Evolutionary conservation across 2,113 vertebrate species (phyloP), one percentile per base, ranked within the genome.

Genomic region (Lutjanus erythropterus): DNA sequence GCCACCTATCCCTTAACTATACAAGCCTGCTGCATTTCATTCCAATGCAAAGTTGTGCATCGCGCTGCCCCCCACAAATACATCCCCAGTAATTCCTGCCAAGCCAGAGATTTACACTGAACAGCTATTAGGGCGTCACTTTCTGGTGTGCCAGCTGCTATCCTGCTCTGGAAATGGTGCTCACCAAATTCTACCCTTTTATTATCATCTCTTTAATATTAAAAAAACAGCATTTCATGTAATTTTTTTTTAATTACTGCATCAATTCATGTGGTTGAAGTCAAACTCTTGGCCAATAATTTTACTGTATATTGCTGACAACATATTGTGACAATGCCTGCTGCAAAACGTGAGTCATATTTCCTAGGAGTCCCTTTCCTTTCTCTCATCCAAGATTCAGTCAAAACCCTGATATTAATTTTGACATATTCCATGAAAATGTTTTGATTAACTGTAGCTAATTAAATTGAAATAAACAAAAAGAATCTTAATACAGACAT

Each of bases 1-100:
- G 91, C 92, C 91, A 95, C 90, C 92, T 92, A 91, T 94, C 83
- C 91, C 89, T 86, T 87, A 90, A 92, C 92, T 90, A 90, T 74
- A 44, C n/a, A 66, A 76, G 81, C 53, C 76, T 62, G 84, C 66
- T 85, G 65, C 60, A 73, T 88, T 87, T 90, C 78, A 91, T 82
- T 87, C 88, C 79, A 69, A 88, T 85, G 90, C 86, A 88, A 91
- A 93, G 87, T 91, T 93, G 58, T 78, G 86, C 84, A 88, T 86
- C 55, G 25, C 50, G 3, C 79, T 75, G 52, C 69, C 56, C 69
- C 41, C 41, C 44, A 70, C 71, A 75, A 83, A 92, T 78, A 87
- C 81, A 84, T 86, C 85, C 82, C 53, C 74, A 41, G 90, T 93
- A 94, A 94, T 92, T 94, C 90, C 91, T 93, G 90, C 80, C 90